Evolutionary conservation across 2,888 invertebrate species (phyloP).

Genomic region (Latheticus oryzae): DNA sequence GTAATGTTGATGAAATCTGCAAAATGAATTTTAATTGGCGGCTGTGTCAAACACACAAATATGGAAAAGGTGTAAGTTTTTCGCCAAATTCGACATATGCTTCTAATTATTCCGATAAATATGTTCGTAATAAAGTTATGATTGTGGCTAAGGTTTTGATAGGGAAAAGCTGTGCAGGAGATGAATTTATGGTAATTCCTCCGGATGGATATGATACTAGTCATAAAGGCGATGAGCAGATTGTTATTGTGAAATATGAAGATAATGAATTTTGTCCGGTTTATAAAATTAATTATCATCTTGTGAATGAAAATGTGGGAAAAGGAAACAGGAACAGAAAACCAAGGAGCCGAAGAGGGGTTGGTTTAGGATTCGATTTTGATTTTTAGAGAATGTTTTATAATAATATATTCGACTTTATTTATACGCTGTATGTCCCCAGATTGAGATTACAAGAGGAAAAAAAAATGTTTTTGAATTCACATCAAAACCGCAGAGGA

Average conservation of each 20-base stretch:
- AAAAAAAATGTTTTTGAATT: too few relatives aligned
- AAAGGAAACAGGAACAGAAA: too few relatives aligned
- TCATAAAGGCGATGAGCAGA: constrained; percentile 7
- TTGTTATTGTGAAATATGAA: constrained; percentile 31
- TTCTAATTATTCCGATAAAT: constrained; percentile 21
- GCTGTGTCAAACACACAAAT: constrained; percentile 5
- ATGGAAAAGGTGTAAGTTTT: constrained; percentile 27
- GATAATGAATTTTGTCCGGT: constrained; percentile 23
- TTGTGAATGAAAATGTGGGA: background rate
- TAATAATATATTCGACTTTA: too few relatives aligned
- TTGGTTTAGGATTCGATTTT: too few relatives aligned
- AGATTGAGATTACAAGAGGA: too few relatives aligned
- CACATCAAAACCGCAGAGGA: too few relatives aligned
- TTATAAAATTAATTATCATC: constrained; percentile 28
- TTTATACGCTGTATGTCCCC: too few relatives aligned
- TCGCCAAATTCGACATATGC: constrained; percentile 17
- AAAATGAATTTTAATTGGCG: constrained; percentile 25
- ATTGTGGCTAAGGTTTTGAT: constrained; percentile 24
- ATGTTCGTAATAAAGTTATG: constrained; percentile 18
- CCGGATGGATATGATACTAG: constrained; percentile 26
- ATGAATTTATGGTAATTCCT: constrained; percentile 8
- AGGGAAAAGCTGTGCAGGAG: background rate
- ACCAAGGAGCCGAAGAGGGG: too few relatives aligned
- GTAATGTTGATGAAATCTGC: constrained; percentile 14
- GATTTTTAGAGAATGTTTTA: too few relatives aligned